Base-by-base conservation (phyloP, 2,888 invertebrate genomes). In the Acanthosepion esculentum region DNA sequence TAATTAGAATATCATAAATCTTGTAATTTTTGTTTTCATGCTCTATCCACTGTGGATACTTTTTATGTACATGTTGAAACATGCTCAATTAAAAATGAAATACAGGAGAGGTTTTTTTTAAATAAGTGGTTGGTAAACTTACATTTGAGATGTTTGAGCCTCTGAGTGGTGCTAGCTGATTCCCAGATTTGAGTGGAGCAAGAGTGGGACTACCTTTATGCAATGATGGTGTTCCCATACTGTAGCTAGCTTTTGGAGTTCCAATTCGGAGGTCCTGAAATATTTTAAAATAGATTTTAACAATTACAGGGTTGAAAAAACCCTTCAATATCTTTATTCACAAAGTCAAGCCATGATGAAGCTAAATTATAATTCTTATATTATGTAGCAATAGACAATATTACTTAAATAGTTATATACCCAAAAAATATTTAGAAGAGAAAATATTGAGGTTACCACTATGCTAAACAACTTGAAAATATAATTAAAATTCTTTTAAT, bases 221-320 rank as follows among this genome's bases (percentile, higher is more conserved):
- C 50, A 97, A 78, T 26, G 96, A 95, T 29, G 97, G 97, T 15
- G 96, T 96, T 12, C 97, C 96, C 26, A 95, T 94, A 95, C 96
- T 96, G 92, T 96, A 96, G 94, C 96, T 96, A 50, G 96, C 96
- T 94, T 96, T 96, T 94, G 96, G 95, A 26, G 96, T 95, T 92
- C 96, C 96, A 50, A 96, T 95, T 55, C 96, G 96, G 20, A 48
- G 12, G 48, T 78, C 93, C 64, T 94, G 93, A 48, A 93, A 93
- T 48, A 50, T 92, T 92, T 41, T 41, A 15, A 12, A 78, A 33
- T 78, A 78, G 12, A 78, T 78, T 78, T 78, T n/a, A 78, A 78
- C n/a, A 78, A 33, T n/a, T 78, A 33, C 78, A 78, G 12, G 20
- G 59, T 59, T 6, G 3, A 23, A 59, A 59, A 59, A 23, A 20